Conservation (phyloP, 2,888 invertebrate genomes). For the Torymus texanus region DNA sequence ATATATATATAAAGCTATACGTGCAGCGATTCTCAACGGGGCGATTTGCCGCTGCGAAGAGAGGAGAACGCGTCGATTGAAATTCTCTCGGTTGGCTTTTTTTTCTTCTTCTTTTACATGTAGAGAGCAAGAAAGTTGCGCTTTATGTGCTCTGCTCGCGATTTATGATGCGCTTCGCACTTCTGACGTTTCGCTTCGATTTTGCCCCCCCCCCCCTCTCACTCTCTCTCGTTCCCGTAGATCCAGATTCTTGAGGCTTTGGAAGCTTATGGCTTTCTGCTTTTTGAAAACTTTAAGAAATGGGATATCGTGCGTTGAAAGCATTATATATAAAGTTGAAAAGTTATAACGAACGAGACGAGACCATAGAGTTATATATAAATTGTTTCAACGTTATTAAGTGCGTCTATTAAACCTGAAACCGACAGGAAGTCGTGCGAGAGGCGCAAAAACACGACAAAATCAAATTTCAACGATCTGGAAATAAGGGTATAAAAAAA, state of each 20-base stretch:
- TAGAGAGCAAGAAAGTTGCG: slow-evolving; percentile 10
- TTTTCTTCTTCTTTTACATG: slow-evolving; percentile 32
- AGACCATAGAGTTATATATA: neutral
- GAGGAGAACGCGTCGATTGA: slow-evolving; percentile 23
- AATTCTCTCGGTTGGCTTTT: slow-evolving; percentile 38
- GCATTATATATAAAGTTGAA: neutral
- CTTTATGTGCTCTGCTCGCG: slow-evolving; percentile 7
- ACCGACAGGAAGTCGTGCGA: slow-evolving; percentile 20
- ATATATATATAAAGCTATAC: neutral
- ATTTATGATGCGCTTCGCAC: neutral
- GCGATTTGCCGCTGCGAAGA: slow-evolving; percentile 2
- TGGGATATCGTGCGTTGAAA: too few species aligned
- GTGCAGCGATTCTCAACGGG: slow-evolving; percentile 30
- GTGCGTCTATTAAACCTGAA: slow-evolving; percentile 32
- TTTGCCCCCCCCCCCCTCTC: too few species aligned
- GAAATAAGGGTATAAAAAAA: neutral
- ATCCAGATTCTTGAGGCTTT: too few species aligned
- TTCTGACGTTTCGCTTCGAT: too few species aligned
- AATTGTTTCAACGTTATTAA: slow-evolving; percentile 15
- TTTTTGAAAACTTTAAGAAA: too few species aligned
- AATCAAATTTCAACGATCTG: slow-evolving; percentile 44
- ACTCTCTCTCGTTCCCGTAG: too few species aligned
- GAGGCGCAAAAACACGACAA: slow-evolving; percentile 15
- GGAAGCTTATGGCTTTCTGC: too few species aligned
- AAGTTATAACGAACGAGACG: neutral